Evolutionary conservation across 1,140 invertebrate species (phyloP), one percentile per base, ranked within the genome.

Genomic region (Solen grandis): DNA sequence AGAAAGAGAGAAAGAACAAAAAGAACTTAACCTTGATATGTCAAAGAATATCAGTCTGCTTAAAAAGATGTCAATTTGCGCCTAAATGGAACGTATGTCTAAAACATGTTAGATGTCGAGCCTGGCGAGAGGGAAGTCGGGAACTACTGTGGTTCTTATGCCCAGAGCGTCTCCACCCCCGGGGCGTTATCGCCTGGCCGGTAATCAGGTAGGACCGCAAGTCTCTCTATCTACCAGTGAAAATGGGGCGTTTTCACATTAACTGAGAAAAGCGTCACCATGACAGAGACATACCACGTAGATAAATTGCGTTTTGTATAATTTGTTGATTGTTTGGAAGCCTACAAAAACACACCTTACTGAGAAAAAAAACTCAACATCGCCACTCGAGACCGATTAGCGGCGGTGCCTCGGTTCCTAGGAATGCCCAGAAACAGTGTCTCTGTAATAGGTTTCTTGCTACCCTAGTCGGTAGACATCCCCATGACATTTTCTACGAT

Each of bases 351-450:
- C 41, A 19, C 41, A 46, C 41, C 41, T 46, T 46, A 19, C 8
- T 46, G 41, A 46, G 41, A 46, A 8, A 19, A 8, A 46, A 10
- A 10, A 8, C 19, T 10, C 8, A 8, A 46, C 41, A 46, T 10
- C n/a, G 19, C 41, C 41, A 10, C 41, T 46, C 41, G 8, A 46
- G 41, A 46, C 41, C 41, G 8, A 46, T 46, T 46, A 46, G 8
- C 41, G 41, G 19, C 62, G 75, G 75, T 69, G 75, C 65, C 75
- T 36, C 27, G 33, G 75, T 57, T 68, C 63, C 50, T 33, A 57
- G 65, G 75, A 68, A 78, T 78, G 35, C 60, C 57, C 50, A 46
- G 52, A 78, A 78, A 78, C 69, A 36, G 52, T 78, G 52, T 60
- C 50, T 38, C 31, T 41, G 52, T 60, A 46, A 78, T 68, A 50